Evolutionary conservation across 2,797 vertebrate genomes (phyloP), one percentile per base, ranked within the genome.

Genomic region (Bovichtus diacanthus): DNA sequence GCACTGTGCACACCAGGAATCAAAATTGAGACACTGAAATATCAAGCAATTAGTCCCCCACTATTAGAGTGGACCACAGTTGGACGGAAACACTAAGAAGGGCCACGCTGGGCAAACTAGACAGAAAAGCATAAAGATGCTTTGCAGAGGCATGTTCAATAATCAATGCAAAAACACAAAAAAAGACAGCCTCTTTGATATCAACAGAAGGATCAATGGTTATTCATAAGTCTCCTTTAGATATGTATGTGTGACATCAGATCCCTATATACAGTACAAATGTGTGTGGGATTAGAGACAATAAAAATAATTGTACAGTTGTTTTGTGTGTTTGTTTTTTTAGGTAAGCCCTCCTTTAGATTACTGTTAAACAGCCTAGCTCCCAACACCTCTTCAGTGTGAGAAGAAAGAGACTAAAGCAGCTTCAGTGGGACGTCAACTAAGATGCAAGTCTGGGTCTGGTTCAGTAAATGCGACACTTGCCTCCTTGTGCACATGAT

Each of bases 21-120:
- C 73, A 79, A 85, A 87, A 82, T 19, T 31, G 71, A 86, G 84
- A 65, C 76, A 39, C 71, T 85, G 74, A 76, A 75, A 91, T 55
- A 50, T 83, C 76, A 74, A 89, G 83, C 76, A 83, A 89, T 92
- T 87, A 88, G 76, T 70, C 76, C 80, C 85, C 87, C 25, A 83
- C 86, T 76, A 56, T 79, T 60, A 71, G 71, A 78, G 84, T 86
- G 88, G 86, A 88, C 88, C 80, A 31, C 80, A 75, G 73, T 77
- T 76, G 66, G 70, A 60, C 51, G 49, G 75, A 38, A 77, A 55
- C 74, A 65, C 50, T 9, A 4, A 56, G 21, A 58, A 54, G 29
- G 19, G 74, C 66, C 59, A 53, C 3, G 19, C 68, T 65, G 69
- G 53, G 47, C 50, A 55, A 29, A 85, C 82, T 50, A 74, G 25